These are phyloP conservation scores for Mesoligia furuncula DNA, from an alignment of 2,888 invertebrate genomes.

Conservation along the genomic window DNA sequence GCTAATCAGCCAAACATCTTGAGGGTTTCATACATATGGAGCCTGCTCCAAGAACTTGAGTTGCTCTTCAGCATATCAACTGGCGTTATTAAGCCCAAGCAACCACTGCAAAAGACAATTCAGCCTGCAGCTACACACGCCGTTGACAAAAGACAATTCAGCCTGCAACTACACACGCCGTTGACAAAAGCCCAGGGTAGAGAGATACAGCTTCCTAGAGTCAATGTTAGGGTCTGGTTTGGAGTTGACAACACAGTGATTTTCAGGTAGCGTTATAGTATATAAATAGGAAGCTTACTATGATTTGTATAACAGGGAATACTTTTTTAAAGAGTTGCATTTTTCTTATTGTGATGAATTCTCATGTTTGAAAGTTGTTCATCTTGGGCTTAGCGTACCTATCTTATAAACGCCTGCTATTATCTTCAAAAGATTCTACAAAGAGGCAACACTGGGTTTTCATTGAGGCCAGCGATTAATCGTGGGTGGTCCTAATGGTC, in stretches of 20 bases:
- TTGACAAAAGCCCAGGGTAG: background rate
- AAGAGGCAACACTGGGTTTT: background rate
- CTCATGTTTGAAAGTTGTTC: background rate
- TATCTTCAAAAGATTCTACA: background rate
- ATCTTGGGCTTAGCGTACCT: background rate
- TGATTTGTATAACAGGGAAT: background rate
- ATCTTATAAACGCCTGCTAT: background rate
- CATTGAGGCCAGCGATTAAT: background rate
- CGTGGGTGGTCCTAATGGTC: background rate
- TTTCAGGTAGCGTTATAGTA: background rate
- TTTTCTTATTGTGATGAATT: background rate
- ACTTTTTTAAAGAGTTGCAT: background rate
- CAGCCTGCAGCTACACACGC: background rate
- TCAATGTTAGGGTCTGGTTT: background rate
- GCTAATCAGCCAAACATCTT: slow-evolving; percentile 7
- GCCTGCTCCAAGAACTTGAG: background rate
- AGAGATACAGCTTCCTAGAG: background rate
- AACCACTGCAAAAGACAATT: background rate
- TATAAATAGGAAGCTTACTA: background rate
- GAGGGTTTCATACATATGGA: slow-evolving; percentile 15
- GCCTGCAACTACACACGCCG: background rate
- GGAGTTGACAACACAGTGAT: too few relatives aligned
- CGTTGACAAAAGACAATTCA: background rate
- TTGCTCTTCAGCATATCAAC: background rate
- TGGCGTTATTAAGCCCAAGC: background rate